Percentiles rank a stretch among this genome's conserved stretches.
These are phyloP conservation scores for Hanleya hanleyi DNA, from an alignment of 2,888 invertebrate species.

Conservation along the genomic window DNA sequence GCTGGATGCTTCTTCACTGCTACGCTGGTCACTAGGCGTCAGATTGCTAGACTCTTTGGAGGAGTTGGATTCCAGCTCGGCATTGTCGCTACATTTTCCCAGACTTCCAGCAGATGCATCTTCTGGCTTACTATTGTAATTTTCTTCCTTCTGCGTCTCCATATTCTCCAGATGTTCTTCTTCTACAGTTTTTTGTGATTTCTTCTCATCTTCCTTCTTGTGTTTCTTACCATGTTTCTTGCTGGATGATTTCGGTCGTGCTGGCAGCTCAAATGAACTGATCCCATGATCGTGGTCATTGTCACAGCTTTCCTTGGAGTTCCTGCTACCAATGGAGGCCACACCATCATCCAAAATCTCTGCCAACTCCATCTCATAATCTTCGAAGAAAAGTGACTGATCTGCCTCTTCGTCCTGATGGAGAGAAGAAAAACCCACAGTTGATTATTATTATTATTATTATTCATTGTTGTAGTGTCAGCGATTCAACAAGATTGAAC, in stretches of 20 bases:
- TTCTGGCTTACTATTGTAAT: constrained; percentile 14
- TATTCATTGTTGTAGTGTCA: too few relatives aligned
- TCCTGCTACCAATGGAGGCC: too few relatives aligned
- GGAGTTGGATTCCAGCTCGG: constrained; percentile 7
- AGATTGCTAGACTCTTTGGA: constrained; percentile 71
- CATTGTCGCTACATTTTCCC: constrained; percentile 17
- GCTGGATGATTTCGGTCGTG: neutral
- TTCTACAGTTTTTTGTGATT: constrained; percentile 5
- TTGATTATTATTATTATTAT: too few relatives aligned
- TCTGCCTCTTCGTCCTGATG: neutral
- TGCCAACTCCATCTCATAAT: constrained; percentile 14
- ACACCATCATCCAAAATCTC: constrained; percentile 16
- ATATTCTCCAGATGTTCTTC: constrained; percentile 23
- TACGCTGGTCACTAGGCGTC: constrained; percentile 60
- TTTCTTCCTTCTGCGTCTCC: constrained; percentile 30
- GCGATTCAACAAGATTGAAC: too few relatives aligned
- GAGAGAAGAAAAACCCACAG: neutral
- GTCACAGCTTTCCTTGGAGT: constrained; percentile 1
- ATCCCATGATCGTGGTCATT: neutral
- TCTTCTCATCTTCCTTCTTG: neutral
- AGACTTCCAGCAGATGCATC: constrained; percentile 1
- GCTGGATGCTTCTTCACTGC: constrained; percentile 67
- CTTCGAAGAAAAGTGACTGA: neutral
- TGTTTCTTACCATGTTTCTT: neutral
- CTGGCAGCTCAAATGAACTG: too few relatives aligned